Conservation (phyloP, 2,888 invertebrate species). For the Stenchaetothrips biformis region DNA sequence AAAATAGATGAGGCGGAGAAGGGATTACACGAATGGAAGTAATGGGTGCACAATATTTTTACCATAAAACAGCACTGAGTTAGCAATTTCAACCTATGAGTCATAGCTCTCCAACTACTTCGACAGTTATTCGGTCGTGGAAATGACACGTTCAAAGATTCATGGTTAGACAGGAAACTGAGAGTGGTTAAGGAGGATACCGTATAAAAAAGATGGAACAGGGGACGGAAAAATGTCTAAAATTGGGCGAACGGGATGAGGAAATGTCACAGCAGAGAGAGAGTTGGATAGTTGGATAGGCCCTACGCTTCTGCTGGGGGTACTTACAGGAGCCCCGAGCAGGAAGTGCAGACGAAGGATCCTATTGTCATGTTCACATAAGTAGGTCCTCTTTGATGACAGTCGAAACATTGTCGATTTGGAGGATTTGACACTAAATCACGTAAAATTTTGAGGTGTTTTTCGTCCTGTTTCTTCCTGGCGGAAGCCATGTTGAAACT, state of each 20-base stretch:
- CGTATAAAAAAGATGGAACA: slow-evolving; percentile 40
- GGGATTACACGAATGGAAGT: no score
- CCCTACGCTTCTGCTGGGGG: slow-evolving; percentile 25
- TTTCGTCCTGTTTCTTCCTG: slow-evolving; percentile 94
- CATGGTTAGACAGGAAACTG: no score
- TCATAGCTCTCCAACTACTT: no score
- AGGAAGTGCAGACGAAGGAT: slow-evolving; percentile 96
- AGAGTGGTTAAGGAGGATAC: not conserved
- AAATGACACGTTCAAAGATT: no score
- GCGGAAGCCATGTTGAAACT: slow-evolving; percentile 62
- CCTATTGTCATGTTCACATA: slow-evolving; percentile 98
- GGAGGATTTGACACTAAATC: slow-evolving; percentile 83
- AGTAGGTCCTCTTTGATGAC: slow-evolving; percentile 95
- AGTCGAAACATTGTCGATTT: slow-evolving; percentile 97
- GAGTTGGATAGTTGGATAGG: slow-evolving; percentile 25
- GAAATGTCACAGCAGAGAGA: not conserved
- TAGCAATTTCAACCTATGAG: no score
- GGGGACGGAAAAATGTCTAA: not conserved
- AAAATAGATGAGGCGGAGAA: no score
- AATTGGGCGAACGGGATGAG: not conserved
- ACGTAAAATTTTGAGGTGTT: slow-evolving; percentile 88
- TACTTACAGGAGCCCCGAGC: slow-evolving; percentile 98
- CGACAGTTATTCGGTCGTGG: no score
- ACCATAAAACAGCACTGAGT: no score
- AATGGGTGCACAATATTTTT: not conserved